Evolutionary conservation across 2,888 invertebrate genomes (phyloP).

Genomic region (Synanthedon tipuliformis): DNA sequence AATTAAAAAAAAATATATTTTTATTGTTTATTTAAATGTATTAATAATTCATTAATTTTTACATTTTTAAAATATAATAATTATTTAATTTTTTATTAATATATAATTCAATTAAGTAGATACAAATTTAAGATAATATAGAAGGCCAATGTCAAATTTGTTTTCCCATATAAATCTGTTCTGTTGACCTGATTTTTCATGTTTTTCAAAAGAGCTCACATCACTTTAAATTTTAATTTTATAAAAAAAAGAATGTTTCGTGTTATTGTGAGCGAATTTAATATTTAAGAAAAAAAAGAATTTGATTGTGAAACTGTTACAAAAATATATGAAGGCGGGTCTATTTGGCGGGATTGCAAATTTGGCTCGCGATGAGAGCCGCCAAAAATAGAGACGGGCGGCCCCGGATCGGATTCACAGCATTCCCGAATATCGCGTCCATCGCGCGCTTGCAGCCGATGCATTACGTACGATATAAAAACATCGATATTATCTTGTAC

Average conservation of each 20-base stretch:
- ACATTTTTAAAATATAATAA: no score
- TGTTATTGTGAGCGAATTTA: not conserved
- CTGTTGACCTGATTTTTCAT: no score
- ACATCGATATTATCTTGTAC: conserved; percentile 1
- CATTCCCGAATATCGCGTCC: conserved; percentile 29
- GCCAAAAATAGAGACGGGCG: conserved; percentile 54
- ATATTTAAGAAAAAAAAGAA: conserved; percentile 19
- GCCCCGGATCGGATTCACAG: conserved; percentile 62
- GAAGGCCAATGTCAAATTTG: conserved; percentile 59
- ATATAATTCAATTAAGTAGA: no score
- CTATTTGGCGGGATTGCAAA: conserved; percentile 65
- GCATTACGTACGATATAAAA: conserved; percentile 6
- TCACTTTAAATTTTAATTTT: no score
- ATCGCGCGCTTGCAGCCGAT: conserved; percentile 5
- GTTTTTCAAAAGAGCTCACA: no score
- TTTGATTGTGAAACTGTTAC: conserved; percentile 58
- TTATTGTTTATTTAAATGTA: no score
- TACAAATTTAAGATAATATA: conserved; percentile 5
- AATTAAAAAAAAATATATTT: no score
- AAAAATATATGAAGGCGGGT: conserved; percentile 59
- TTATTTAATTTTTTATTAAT: no score
- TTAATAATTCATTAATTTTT: no score
- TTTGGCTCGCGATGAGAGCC: conserved; percentile 60
- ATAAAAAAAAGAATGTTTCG: not conserved
- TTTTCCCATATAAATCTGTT: conserved; percentile 22